phyloP scores from a whole-genome alignment of 2,113 vertebrate genomes.

The Larimichthys polyactis region DNA sequence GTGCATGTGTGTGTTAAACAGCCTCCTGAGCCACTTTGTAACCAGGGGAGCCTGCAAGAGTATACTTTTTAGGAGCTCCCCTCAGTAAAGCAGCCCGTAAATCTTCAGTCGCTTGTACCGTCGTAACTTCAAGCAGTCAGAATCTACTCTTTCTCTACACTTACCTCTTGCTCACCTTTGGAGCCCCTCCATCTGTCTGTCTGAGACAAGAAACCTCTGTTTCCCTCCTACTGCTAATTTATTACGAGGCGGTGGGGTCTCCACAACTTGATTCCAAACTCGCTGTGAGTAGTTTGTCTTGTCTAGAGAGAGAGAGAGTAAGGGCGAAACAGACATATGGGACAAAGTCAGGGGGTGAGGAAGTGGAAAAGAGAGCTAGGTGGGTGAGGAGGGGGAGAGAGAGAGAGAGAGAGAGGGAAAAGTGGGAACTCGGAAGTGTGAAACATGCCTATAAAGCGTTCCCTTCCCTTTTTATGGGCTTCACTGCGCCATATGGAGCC shows the following conservation, averaged over 20 bases:
- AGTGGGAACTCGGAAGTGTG: slow-evolving; percentile 83
- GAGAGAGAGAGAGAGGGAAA: slow-evolving; percentile 57
- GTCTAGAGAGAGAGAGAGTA: slow-evolving; percentile 10
- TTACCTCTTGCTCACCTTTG: slow-evolving; percentile 74
- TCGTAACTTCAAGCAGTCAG: slow-evolving; percentile 54
- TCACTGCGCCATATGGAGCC: slow-evolving; percentile 80
- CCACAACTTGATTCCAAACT: slow-evolving; percentile 56
- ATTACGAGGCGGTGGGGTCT: slow-evolving; percentile 36
- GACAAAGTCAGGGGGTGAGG: slow-evolving; percentile 45
- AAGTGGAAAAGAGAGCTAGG: slow-evolving; percentile 46
- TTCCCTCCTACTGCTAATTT: slow-evolving; percentile 58
- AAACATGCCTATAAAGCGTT: slow-evolving; percentile 85
- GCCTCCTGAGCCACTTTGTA: slow-evolving; percentile 66
- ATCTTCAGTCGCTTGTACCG: slow-evolving; percentile 59
- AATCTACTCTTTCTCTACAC: slow-evolving; percentile 65
- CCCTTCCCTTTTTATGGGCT: slow-evolving; percentile 76
- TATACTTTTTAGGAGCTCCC: slow-evolving; percentile 76
- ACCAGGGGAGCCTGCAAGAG: slow-evolving; percentile 60
- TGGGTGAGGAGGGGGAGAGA: slow-evolving; percentile 35
- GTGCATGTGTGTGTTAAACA: slow-evolving; percentile 60
- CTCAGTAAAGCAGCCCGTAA: slow-evolving; percentile 67
- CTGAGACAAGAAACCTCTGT: slow-evolving; percentile 68
- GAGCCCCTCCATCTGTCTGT: slow-evolving; percentile 68
- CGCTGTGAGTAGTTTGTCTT: slow-evolving; percentile 34
- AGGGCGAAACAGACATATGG: slow-evolving; percentile 48